phyloP scores from a whole-genome alignment of 2,888 invertebrate genomes.

The Drosophila kambysellisi region DNA sequence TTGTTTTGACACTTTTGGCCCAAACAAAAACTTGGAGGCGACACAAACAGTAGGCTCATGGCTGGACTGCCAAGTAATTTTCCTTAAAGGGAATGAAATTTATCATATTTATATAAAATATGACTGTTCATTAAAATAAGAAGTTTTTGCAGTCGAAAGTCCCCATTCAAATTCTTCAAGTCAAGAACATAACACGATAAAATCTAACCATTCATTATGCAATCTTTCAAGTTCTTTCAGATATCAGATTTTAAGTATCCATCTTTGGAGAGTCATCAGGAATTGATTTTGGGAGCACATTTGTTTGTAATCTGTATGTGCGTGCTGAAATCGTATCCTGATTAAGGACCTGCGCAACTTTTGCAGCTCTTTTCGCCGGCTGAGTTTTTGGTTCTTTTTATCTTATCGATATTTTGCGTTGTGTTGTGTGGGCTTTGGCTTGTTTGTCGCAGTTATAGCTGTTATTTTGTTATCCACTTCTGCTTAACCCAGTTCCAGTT shows the following conservation, averaged over 20 bases:
- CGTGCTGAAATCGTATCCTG: conserved; percentile 35
- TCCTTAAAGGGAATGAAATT: background rate
- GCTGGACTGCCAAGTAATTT: conserved; percentile 1
- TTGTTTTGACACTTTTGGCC: conserved; percentile 76
- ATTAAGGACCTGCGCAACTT: conserved; percentile 56
- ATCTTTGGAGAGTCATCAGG: background rate
- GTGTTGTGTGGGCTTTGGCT: conserved; percentile 27
- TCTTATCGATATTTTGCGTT: conserved; percentile 58
- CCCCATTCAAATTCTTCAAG: background rate
- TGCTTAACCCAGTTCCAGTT: conserved; percentile 67
- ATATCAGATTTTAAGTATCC: background rate
- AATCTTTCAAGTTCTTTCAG: background rate
- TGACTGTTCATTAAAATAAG: background rate
- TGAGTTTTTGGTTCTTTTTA: conserved; percentile 30
- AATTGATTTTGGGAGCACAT: conserved; percentile 9
- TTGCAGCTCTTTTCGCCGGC: conserved; percentile 26
- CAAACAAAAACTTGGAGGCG: conserved; percentile 51
- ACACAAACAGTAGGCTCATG: conserved; percentile 33
- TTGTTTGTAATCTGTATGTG: background rate
- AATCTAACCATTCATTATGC: background rate
- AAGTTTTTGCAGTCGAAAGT: background rate
- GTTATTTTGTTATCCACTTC: conserved; percentile 47
- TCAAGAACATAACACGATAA: background rate
- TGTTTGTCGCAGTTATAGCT: conserved; percentile 30
- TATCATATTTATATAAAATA: background rate